Percentiles rank a stretch among this genome's conserved stretches.
phyloP scores from a whole-genome alignment of 1,140 invertebrate species.

The Nylanderia fulva region DNA sequence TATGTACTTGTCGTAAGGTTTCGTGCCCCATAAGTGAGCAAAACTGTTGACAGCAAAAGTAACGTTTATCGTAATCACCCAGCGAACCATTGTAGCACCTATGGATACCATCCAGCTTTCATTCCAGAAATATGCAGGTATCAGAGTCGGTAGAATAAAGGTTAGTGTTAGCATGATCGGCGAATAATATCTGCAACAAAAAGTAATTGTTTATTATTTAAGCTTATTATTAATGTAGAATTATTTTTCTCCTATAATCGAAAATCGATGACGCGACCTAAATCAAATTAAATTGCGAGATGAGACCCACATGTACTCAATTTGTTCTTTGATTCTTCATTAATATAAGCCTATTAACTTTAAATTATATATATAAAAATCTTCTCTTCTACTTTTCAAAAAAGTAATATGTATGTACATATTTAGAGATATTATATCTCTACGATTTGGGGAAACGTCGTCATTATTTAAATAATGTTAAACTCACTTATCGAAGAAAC shows the following conservation, averaged over 20 bases:
- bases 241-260: too few relatives aligned
- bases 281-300: too few relatives aligned
- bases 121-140: constrained; percentile 91
- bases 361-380: too few relatives aligned
- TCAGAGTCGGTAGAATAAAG: constrained; percentile 92
- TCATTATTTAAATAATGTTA: not conserved
- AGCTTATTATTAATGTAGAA: too few relatives aligned
- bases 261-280: too few relatives aligned
- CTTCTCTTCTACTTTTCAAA: not conserved
- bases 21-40: constrained; percentile 93
- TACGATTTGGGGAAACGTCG: not conserved
- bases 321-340: too few relatives aligned
- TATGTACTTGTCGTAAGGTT: constrained; percentile 90
- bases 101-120: constrained; percentile 89
- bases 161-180: constrained; percentile 89
- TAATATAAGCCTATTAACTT: too few relatives aligned
- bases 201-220: not conserved
- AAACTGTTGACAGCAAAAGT: constrained; percentile 97
- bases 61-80: constrained; percentile 91
- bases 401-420: not conserved
- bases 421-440: too few relatives aligned
- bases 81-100: constrained; percentile 90
- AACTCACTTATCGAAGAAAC: constrained; percentile 90
- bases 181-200: constrained; percentile 89
- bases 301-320: not conserved